Evolutionary conservation across 2,113 vertebrate genomes (phyloP).

Genomic region (Hystrix brachyura): DNA sequence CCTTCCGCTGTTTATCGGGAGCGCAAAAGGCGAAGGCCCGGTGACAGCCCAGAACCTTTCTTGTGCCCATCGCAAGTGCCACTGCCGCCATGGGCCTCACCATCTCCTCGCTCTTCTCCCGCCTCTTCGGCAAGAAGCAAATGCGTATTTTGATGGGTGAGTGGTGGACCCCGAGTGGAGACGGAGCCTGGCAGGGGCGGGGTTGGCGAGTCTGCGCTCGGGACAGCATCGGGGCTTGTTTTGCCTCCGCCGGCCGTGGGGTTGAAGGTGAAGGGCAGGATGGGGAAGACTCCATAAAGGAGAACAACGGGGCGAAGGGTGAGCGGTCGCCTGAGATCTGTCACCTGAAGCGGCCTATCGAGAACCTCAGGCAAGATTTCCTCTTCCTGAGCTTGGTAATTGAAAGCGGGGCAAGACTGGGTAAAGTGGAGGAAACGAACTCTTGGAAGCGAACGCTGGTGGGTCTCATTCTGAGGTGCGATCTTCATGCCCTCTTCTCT

Average conservation of each 20-base stretch:
- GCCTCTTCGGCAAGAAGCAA: constrained; percentile 94
- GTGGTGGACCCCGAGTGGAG: constrained; percentile 36
- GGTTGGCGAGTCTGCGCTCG: background rate
- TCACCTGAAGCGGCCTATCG: background rate
- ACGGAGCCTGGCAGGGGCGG: accelerated
- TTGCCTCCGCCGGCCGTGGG: background rate
- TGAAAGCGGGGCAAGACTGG: background rate
- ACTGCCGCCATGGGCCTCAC: constrained; percentile 90
- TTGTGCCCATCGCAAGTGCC: constrained; percentile 66
- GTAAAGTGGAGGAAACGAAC: background rate
- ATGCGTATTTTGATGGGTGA: constrained; percentile 96
- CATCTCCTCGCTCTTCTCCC: constrained; percentile 92
- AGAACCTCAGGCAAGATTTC: background rate
- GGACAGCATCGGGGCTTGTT: background rate
- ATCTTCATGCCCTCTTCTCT: background rate
- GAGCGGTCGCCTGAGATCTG: background rate
- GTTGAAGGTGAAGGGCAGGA: constrained; percentile 21
- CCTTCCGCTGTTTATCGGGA: background rate
- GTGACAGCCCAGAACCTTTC: constrained; percentile 16
- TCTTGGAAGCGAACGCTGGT: background rate
- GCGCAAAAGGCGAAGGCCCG: constrained; percentile 17
- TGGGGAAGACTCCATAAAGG: background rate
- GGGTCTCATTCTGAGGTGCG: background rate
- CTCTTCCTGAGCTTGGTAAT: background rate
- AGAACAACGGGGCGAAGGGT: constrained; percentile 39